A percentile compares a stretch with the other conserved stretches of the same genome.
phyloP scores from a whole-genome alignment of 2,888 invertebrate species.

The Stenodera caucasica region DNA sequence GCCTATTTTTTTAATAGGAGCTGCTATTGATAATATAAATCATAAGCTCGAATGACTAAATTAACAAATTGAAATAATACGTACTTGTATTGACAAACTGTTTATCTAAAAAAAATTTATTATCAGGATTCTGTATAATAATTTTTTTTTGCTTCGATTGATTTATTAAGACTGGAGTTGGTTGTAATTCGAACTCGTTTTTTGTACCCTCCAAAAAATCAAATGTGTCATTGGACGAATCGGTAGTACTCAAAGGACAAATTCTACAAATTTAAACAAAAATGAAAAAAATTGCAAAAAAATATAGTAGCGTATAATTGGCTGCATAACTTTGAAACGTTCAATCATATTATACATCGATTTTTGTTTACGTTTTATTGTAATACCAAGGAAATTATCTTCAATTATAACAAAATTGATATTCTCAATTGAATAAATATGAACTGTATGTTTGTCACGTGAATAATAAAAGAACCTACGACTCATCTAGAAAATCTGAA shows the following conservation, averaged over 20 bases:
- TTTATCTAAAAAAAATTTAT: conserved; percentile 49
- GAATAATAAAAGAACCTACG: conserved; percentile 32
- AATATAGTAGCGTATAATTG: background rate
- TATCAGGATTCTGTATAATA: conserved; percentile 48
- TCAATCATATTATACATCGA: too few relatives aligned
- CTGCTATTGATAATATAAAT: too few relatives aligned
- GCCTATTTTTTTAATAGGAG: conserved; percentile 39
- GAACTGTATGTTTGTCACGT: background rate
- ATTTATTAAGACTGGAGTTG: conserved; percentile 23
- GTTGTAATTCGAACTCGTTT: conserved; percentile 29
- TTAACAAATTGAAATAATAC: too few relatives aligned
- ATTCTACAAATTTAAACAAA: conserved; percentile 28
- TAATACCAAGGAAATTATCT: too few relatives aligned
- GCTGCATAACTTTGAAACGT: background rate
- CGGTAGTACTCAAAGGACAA: conserved; percentile 36
- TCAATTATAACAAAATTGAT: background rate
- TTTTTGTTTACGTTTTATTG: too few relatives aligned
- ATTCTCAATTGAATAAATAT: background rate
- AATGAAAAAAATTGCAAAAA: background rate
- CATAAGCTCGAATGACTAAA: too few relatives aligned
- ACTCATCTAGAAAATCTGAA: conserved; percentile 40
- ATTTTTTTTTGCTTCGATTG: conserved; percentile 44
- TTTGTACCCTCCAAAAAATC: conserved; percentile 38
- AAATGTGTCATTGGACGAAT: conserved; percentile 39
- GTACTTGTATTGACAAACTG: conserved; percentile 46